These are phyloP conservation scores for Lepilemur septentrionalis DNA, from an alignment of 2,797 vertebrate genomes.

Conservation along the genomic window DNA sequence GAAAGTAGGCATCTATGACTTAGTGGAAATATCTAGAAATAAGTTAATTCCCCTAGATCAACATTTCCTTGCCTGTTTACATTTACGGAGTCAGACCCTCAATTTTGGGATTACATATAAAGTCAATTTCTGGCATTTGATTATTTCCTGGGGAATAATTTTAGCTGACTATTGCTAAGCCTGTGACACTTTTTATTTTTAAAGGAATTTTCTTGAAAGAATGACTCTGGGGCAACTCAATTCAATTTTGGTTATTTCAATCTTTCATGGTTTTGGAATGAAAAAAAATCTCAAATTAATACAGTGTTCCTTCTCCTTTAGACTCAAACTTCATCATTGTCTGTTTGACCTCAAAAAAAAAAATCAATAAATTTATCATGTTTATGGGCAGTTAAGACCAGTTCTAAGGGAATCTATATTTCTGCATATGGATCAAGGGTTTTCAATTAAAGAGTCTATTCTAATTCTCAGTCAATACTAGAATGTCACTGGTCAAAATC, in stretches of 20 bases:
- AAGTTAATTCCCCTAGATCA: background rate
- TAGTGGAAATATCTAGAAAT: background rate
- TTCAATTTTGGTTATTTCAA: slow-evolving; percentile 15
- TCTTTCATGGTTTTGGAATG: background rate
- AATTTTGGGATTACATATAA: slow-evolving; percentile 24
- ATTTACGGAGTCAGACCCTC: background rate
- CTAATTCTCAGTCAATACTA: slow-evolving; percentile 25
- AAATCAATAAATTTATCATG: background rate
- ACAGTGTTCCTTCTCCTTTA: background rate
- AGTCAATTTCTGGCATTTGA: background rate
- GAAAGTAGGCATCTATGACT: background rate
- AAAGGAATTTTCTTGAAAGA: slow-evolving; percentile 12
- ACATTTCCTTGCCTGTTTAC: background rate
- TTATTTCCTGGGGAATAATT: slow-evolving; percentile 20
- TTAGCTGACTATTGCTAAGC: background rate
- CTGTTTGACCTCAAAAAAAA: background rate
- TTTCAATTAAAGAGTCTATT: background rate
- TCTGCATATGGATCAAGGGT: background rate
- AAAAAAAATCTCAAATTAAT: background rate
- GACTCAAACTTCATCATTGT: background rate
- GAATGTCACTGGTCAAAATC: background rate
- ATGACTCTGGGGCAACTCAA: background rate
- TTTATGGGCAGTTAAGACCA: background rate
- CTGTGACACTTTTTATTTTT: background rate
- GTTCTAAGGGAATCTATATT: background rate